phyloP scores from a whole-genome alignment of 2,888 invertebrate species.

The Onchidella celtica region DNA sequence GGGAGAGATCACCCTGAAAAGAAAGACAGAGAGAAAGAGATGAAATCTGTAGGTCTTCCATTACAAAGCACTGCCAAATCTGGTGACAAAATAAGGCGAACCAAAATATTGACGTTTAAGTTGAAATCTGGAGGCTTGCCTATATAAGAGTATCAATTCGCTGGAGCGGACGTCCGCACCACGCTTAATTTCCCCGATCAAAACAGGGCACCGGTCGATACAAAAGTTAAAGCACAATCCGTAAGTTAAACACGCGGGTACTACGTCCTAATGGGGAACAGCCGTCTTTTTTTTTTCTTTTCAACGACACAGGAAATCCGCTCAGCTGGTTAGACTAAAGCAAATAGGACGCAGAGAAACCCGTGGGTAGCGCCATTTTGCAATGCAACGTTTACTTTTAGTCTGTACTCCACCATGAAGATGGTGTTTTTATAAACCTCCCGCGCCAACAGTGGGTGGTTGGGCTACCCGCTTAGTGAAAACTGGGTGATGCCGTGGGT shows the following conservation, averaged over 20 bases:
- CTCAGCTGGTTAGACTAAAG: not conserved
- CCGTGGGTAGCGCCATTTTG: not conserved
- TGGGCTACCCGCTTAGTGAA: too few relatives aligned
- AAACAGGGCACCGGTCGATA: not conserved
- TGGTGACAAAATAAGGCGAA: not conserved
- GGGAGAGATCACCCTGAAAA: not conserved
- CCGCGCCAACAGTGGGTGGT: too few relatives aligned
- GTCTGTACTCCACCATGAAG: too few relatives aligned
- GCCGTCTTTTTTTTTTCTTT: too few relatives aligned
- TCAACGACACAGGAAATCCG: not conserved
- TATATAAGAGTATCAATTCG: not conserved
- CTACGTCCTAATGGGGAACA: not conserved
- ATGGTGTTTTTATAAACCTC: too few relatives aligned
- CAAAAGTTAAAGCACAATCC: slow-evolving; percentile 5
- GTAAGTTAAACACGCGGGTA: not conserved
- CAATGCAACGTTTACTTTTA: not conserved
- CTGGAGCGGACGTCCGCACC: not conserved
- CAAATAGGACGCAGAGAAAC: not conserved
- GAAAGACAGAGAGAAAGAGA: not conserved
- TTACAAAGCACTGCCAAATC: not conserved
- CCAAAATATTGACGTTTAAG: slow-evolving; percentile 5
- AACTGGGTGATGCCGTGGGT: too few relatives aligned
- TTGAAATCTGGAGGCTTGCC: not conserved
- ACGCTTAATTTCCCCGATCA: slow-evolving; percentile 21
- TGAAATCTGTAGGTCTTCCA: not conserved